phyloP scores from a whole-genome alignment of 2,888 invertebrate species.

The Chymomyza procnemis region DNA sequence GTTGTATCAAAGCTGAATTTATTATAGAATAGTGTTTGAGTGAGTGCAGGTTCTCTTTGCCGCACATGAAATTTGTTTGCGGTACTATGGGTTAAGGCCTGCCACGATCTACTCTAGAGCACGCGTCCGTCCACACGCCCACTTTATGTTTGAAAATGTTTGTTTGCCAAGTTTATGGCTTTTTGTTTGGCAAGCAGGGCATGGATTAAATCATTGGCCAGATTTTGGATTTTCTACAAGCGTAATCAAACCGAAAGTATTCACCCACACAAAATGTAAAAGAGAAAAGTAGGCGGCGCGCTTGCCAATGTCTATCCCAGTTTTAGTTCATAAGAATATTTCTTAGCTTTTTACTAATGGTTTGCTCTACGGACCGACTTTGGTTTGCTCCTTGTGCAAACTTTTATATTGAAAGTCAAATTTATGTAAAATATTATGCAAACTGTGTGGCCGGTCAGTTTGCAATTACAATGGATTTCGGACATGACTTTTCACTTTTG shows the following conservation, averaged over 20 bases:
- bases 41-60: background rate
- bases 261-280: constrained; percentile 9
- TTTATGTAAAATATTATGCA: constrained; percentile 64
- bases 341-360: constrained; percentile 43
- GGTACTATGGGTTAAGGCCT: background rate
- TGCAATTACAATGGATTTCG: constrained; percentile 9
- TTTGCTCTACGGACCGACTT: constrained; percentile 36
- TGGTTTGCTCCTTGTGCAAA: constrained; percentile 33
- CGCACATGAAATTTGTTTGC: constrained; percentile 1
- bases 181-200: constrained; percentile 26
- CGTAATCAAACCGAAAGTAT: constrained; percentile 52
- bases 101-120: background rate
- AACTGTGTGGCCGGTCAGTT: constrained; percentile 38
- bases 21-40: constrained; percentile 5
- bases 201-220: constrained; percentile 40
- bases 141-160: background rate
- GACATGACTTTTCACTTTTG: constrained; percentile 66
- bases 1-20: constrained; percentile 21
- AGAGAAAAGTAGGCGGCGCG: background rate
- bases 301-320: background rate
- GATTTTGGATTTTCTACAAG: constrained; percentile 31
- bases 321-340: constrained; percentile 40
- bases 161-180: constrained; percentile 24
- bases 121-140: background rate
- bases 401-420: constrained; percentile 64